Conservation (phyloP, 2,113 vertebrate species). For the Centropus bengalensis region DNA sequence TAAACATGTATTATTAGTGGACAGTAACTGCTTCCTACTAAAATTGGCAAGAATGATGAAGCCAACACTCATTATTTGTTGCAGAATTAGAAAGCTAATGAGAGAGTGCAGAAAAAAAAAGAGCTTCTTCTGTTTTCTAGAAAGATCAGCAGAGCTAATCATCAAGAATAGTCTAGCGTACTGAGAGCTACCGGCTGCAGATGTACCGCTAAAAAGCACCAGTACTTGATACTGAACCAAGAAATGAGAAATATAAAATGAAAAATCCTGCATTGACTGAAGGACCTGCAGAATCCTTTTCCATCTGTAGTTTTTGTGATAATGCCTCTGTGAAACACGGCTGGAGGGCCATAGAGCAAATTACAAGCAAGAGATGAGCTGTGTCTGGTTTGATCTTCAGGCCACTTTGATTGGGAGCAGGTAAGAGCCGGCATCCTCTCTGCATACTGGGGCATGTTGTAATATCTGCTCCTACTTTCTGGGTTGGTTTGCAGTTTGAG, state of each 20-base stretch:
- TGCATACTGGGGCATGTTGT: not conserved
- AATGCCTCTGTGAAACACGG: not conserved
- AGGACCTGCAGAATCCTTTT: not conserved
- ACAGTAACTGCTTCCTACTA: constrained; percentile 18
- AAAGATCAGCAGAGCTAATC: constrained; percentile 25
- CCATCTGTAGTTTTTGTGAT: not conserved
- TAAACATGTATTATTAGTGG: constrained; percentile 35
- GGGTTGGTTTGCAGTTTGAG: constrained; percentile 2
- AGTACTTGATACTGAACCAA: not conserved
- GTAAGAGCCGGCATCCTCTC: constrained; percentile 7
- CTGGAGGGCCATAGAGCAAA: not conserved
- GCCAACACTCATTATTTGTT: not conserved
- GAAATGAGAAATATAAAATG: not conserved
- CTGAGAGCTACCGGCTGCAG: not conserved
- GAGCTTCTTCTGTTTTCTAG: not conserved
- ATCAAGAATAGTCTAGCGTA: not conserved
- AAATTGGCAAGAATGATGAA: constrained; percentile 26
- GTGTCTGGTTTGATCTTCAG: not conserved
- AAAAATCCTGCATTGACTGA: not conserved
- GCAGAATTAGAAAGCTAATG: constrained; percentile 6
- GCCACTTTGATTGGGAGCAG: not conserved
- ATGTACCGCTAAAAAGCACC: not conserved
- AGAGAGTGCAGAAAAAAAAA: not conserved
- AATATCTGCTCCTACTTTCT: constrained; percentile 5
- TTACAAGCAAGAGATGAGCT: constrained; percentile 1